Evolutionary conservation across 2,113 vertebrate genomes (phyloP).

Genomic region (Apteryx mantelli): DNA sequence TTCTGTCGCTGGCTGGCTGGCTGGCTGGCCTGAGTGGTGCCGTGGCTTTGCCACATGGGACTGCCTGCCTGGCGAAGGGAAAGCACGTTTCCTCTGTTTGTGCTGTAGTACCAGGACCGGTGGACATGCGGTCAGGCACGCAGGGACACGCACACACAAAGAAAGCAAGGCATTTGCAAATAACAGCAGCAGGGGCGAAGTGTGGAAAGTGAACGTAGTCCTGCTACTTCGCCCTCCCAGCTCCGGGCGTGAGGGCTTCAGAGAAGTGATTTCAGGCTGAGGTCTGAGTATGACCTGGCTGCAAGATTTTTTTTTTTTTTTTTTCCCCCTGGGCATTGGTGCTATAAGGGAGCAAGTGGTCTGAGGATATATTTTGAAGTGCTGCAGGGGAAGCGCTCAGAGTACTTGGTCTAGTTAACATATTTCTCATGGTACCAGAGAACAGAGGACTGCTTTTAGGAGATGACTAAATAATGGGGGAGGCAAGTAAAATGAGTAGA

Average conservation of each 20-base stretch:
- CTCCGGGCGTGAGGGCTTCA: not conserved
- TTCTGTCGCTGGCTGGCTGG: not conserved
- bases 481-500: slow-evolving; percentile 5
- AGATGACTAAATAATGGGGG: slow-evolving; percentile 58
- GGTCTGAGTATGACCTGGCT: not conserved
- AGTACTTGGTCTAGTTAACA: not conserved
- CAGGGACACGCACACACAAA: not conserved
- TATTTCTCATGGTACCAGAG: slow-evolving; percentile 30
- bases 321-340: not conserved
- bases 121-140: not conserved
- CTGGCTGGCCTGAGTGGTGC: not conserved
- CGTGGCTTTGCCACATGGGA: slow-evolving; percentile 47
- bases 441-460: slow-evolving; percentile 50
- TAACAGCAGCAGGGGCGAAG: not conserved
- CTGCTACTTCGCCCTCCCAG: not conserved
- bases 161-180: not conserved
- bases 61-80: not conserved
- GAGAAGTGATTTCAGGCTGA: not conserved
- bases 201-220: not conserved
- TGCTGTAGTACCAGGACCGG: not conserved
- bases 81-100: not conserved
- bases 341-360: not conserved
- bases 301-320: not conserved
- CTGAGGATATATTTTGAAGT: not conserved
- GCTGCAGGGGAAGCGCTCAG: not conserved